phyloP scores from a whole-genome alignment of 2,113 vertebrate species.

The Phalacrocorax aristotelis region DNA sequence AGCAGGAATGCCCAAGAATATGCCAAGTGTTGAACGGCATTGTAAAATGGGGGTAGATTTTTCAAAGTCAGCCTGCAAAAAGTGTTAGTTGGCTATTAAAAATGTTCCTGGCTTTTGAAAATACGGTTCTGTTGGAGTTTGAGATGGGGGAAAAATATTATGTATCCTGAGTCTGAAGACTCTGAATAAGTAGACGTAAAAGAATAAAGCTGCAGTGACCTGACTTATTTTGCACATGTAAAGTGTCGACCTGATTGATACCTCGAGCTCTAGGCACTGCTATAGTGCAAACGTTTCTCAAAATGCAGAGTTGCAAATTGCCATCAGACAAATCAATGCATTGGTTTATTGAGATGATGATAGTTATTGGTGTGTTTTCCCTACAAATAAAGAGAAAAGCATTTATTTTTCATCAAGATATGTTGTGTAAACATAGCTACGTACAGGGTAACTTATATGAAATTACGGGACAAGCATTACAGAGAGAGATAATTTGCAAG shows the following conservation, averaged over 20 bases:
- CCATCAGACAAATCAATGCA: background rate
- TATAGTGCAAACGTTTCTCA: background rate
- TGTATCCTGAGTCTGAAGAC: background rate
- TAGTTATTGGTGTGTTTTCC: background rate
- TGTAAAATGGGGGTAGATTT: background rate
- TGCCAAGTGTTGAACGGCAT: rapidly evolving
- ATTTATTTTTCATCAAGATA: background rate
- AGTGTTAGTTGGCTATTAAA: background rate
- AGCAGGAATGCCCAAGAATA: background rate
- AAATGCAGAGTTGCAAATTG: background rate
- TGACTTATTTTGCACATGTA: background rate
- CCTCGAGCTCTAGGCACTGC: background rate
- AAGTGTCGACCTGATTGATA: background rate
- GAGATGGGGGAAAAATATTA: background rate
- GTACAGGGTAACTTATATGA: background rate
- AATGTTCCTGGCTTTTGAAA: background rate
- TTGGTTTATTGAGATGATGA: background rate
- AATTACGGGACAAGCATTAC: background rate
- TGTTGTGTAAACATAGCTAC: background rate
- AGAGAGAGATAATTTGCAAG: background rate
- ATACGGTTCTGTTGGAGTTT: background rate
- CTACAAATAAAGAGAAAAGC: background rate
- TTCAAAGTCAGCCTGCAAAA: background rate
- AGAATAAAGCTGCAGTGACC: background rate
- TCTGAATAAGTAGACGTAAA: background rate